Evolutionary conservation across 2,888 invertebrate species (phyloP), one percentile per base, ranked within the genome.

Genomic region (Neoascia interrupta): DNA sequence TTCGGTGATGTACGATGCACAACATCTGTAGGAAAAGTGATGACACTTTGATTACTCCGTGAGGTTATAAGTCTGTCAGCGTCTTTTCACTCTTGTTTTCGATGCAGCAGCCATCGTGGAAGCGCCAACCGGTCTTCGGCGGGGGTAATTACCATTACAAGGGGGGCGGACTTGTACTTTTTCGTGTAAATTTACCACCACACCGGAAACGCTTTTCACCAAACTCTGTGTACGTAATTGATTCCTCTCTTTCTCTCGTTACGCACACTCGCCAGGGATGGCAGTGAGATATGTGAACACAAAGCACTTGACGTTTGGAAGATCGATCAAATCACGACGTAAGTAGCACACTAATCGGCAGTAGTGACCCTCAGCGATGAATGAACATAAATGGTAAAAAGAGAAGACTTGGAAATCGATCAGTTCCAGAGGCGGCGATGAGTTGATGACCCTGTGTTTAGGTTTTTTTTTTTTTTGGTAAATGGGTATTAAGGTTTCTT

Each of bases 11-110:
- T 41, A 64, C 60, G 56, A 16, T 68, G 60, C 49, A 54, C 79
- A 49, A 61, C 66, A 34, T 31, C 73, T 51, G 21, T 66, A 16
- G 41, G 41, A n/a, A 23, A 66, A 68, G 61, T 79, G 73, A 61
- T 66, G 51, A 51, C 79, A 61, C 49, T 56, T 18, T 21, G 28
- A 49, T 60, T 41, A 43, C 39, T 37, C 37, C 41, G 60, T 26
- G 26, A 41, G 72, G 60, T 47, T 76, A 60, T 76, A 76, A 72
- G 58, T 39, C 64, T 28, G 43, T 36, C 31, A 28, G 18, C 26
- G 61, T 36, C 28, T 41, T 58, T 41, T 8, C 1, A 31, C 16
- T 11, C 31, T 28, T 61, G 16, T 43, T 63, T 47, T 1, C 15
- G 13, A 34, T 13, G 15, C 3, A 3, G 34, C 31, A 41, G 43